phyloP scores from a whole-genome alignment of 2,888 invertebrate species.

The Nephrotoma appendiculata region DNA sequence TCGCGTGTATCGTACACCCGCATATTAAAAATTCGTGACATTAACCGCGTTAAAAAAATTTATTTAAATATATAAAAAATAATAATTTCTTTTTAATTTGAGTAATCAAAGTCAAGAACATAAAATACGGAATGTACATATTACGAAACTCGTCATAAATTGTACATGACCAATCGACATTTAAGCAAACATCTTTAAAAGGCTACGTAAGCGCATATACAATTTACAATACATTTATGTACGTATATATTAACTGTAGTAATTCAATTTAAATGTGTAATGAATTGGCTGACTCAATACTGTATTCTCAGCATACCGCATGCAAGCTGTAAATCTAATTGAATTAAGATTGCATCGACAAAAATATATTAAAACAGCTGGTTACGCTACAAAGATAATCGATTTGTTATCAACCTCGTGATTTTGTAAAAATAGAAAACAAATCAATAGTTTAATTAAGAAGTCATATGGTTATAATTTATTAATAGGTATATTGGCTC shows the following conservation, averaged over 20 bases:
- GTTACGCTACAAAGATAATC: not conserved
- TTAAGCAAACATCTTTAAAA: not conserved
- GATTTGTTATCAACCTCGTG: not conserved
- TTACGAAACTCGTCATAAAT: not conserved
- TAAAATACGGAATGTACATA: not conserved
- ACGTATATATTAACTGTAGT: not conserved
- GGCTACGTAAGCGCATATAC: not conserved
- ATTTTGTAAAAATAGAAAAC: not conserved
- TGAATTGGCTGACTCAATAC: not conserved
- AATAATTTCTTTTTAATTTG: not conserved
- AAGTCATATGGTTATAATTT: not conserved
- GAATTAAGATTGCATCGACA: not conserved
- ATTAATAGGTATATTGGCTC: not conserved
- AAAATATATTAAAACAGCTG: not conserved
- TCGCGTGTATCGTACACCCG: not conserved
- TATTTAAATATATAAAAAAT: not conserved
- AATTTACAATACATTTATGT: not conserved
- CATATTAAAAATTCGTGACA: not conserved
- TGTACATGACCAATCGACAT: not conserved
- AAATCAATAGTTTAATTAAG: not conserved
- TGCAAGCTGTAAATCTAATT: not conserved
- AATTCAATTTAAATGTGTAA: not conserved
- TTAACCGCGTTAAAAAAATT: not conserved
- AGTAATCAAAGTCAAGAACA: not conserved
- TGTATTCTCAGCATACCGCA: not conserved